Percentiles rank a stretch among this genome's conserved stretches.
phyloP scores from a whole-genome alignment of 1,140 invertebrate genomes.

The Listronotus bonariensis region DNA sequence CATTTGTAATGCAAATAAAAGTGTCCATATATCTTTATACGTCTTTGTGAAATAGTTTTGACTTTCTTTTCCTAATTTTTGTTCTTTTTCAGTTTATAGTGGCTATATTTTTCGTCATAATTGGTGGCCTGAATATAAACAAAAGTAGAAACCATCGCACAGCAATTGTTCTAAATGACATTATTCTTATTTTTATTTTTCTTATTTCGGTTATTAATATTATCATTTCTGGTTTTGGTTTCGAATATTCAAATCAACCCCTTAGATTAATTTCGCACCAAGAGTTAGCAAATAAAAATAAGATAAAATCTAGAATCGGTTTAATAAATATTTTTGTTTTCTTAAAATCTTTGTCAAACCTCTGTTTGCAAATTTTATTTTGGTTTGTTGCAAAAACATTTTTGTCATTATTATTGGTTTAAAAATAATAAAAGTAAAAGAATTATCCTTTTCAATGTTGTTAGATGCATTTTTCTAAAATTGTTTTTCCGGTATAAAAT shows the following conservation, averaged over 20 bases:
- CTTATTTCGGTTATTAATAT: constrained; percentile 80
- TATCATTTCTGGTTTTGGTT: constrained; percentile 79
- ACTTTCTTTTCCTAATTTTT: constrained; percentile 17
- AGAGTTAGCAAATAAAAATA: constrained; percentile 22
- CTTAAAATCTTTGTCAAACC: too few relatives aligned
- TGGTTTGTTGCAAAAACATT: too few relatives aligned
- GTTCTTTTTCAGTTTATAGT: constrained; percentile 68
- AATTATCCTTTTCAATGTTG: too few relatives aligned
- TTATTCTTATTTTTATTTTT: constrained; percentile 79
- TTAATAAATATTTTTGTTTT: too few relatives aligned
- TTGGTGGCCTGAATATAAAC: constrained; percentile 80
- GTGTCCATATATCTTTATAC: neutral
- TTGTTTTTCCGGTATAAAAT: too few relatives aligned
- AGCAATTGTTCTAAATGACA: constrained; percentile 76
- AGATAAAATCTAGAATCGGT: constrained; percentile 12
- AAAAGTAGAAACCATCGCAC: constrained; percentile 69
- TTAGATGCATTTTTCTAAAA: too few relatives aligned
- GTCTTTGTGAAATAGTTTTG: neutral
- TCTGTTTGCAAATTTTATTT: too few relatives aligned
- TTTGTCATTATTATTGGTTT: too few relatives aligned
- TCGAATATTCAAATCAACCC: constrained; percentile 72
- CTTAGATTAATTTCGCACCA: constrained; percentile 51
- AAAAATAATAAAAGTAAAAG: too few relatives aligned
- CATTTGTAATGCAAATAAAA: neutral
- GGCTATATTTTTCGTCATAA: constrained; percentile 77